Evolutionary conservation across 2,797 vertebrate genomes (phyloP), one percentile per base, ranked within the genome.

Genomic region (Muscicapa comitata): DNA sequence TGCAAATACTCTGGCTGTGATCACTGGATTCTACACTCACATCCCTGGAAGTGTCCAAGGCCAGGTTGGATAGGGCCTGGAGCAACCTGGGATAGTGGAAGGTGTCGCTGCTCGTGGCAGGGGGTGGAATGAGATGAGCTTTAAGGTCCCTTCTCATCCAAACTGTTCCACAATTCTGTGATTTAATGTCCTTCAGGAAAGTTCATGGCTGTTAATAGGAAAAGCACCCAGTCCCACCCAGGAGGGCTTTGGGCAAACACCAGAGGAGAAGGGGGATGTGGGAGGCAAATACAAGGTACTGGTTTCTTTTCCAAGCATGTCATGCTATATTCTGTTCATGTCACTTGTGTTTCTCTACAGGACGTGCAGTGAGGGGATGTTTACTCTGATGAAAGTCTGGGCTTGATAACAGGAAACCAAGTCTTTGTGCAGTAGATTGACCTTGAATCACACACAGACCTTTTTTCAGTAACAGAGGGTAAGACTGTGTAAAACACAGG

Each of bases 361-460:
- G 95, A 37, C 51, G 82, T 90, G 88, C 53, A 59, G 68, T 3
- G 5, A 79, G 78, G 87, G 77, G 87, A 88, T 95, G 94, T 93
- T 95, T 95, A 85, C 86, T 79, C 85, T 94, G 91, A 96, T 94
- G 93, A 93, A 93, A 97, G 81, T 96, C 86, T 73, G 88, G 85
- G 88, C 89, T 94, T 96, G 95, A 97, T 97, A 97, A 96, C 96
- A 97, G 97, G 96, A 97, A 98, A 96, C 95, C 28, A 62, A 95
- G 84, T 85, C 90, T 93, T 94, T 90, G 71, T 82, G 75, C 40
- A 50, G 86, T 80, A 50, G 72, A 43, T 74, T 89, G 94, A 95
- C 97, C 96, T 97, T 87, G 87, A 80, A 78, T 88, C 87, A 91
- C 80, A 76, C 65, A 85, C 65, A 88, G 66, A 85, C 61, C 81